phyloP scores from a whole-genome alignment of 2,797 vertebrate genomes.

The Hypotaenidia philippensis region DNA sequence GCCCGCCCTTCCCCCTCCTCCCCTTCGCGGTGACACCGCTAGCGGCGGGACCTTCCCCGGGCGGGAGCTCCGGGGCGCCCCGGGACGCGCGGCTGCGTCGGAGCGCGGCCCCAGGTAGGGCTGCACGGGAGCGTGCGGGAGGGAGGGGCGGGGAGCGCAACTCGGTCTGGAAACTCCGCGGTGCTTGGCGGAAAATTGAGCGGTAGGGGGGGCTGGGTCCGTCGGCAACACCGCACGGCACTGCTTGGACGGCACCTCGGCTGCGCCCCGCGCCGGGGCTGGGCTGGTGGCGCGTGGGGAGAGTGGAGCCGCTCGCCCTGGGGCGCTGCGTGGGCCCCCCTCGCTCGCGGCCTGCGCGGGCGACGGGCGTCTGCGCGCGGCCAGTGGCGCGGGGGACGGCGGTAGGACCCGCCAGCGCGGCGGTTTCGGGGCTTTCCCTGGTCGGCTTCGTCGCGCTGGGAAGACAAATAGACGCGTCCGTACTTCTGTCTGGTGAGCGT shows the following conservation, averaged over 20 bases:
- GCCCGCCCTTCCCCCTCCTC: background rate
- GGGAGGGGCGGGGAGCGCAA: background rate
- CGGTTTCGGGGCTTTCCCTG: background rate
- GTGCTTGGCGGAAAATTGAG: background rate
- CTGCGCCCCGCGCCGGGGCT: background rate
- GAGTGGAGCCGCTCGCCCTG: background rate
- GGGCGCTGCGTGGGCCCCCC: too few relatives aligned
- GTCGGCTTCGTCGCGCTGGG: background rate
- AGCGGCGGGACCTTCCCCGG: background rate
- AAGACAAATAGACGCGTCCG: background rate
- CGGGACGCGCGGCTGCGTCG: background rate
- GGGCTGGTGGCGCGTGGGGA: too few relatives aligned
- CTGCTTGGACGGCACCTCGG: too few relatives aligned
- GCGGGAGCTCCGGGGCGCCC: background rate
- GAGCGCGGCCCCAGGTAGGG: background rate
- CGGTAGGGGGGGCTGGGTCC: background rate
- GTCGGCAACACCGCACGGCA: background rate
- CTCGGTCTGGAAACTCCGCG: background rate
- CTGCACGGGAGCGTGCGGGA: background rate
- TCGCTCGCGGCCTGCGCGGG: background rate
- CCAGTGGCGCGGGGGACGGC: background rate
- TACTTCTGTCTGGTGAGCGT: rapidly evolving
- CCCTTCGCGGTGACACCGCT: background rate
- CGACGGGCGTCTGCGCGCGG: background rate
- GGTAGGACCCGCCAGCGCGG: rapidly evolving